Evolutionary conservation across 2,113 vertebrate species (phyloP).

Genomic region (Gobiocypris rarus): DNA sequence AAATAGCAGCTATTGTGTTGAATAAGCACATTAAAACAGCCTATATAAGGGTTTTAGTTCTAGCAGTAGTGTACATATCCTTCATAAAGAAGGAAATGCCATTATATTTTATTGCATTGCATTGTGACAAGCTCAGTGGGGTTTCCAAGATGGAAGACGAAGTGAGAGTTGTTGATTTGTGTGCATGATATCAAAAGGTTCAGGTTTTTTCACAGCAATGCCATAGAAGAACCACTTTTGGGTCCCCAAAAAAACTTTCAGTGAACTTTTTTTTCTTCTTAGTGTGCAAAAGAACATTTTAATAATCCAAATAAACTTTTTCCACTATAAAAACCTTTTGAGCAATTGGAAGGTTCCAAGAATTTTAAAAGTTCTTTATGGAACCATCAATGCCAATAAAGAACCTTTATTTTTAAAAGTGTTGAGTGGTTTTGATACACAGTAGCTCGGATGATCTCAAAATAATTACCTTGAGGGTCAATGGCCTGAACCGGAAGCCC

Average conservation of each 20-base stretch:
- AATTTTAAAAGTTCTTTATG: too few relatives aligned
- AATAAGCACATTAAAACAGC: neutral
- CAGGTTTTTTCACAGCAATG: too few relatives aligned
- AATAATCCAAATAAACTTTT: too few relatives aligned
- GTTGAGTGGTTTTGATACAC: neutral
- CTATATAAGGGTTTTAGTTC: neutral
- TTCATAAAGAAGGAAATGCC: neutral
- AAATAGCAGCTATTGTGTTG: neutral
- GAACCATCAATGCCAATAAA: too few relatives aligned
- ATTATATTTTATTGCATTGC: neutral
- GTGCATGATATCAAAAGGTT: neutral
- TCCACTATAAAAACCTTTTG: too few relatives aligned
- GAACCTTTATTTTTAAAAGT: too few relatives aligned
- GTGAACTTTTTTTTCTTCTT: too few relatives aligned
- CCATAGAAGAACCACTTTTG: too few relatives aligned
- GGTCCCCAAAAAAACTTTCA: too few relatives aligned
- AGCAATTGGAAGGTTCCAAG: too few relatives aligned
- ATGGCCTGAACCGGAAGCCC: conserved; percentile 74
- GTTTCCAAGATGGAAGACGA: neutral
- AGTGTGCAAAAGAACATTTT: too few relatives aligned
- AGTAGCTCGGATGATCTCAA: neutral
- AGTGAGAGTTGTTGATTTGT: neutral
- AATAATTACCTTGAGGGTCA: conserved; percentile 80
- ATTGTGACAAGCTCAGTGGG: neutral
- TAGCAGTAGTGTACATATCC: neutral